Percentiles rank a stretch among this genome's conserved stretches.
Conservation (phyloP, 2,113 vertebrate species). For the Rafetus swinhoei region DNA sequence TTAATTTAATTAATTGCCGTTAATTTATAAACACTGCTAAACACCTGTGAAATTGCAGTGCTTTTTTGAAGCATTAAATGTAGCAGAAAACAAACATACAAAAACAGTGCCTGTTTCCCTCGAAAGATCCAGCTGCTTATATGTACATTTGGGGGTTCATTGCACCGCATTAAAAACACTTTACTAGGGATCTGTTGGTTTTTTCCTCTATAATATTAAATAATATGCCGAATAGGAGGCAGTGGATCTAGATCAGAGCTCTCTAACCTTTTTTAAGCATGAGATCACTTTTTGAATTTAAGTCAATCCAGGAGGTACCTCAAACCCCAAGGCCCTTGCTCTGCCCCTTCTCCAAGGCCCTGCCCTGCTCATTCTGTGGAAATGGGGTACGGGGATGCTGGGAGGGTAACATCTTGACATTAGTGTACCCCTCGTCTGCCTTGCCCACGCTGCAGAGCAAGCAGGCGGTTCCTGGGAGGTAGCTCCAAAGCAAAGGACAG, state of each 20-base stretch:
- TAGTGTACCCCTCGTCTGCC: no score
- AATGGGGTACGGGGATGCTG: no score
- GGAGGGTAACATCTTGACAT: no score
- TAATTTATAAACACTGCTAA: not conserved
- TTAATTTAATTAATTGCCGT: not conserved
- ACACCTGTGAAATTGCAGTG: not conserved
- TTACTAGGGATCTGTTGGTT: not conserved
- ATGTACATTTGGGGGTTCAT: not conserved
- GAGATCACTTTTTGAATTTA: no score
- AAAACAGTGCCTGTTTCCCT: not conserved
- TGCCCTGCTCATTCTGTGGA: no score
- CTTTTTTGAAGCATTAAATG: not conserved
- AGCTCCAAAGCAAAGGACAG: no score
- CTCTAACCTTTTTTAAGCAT: no score
- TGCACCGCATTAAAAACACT: not conserved
- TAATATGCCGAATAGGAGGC: not conserved
- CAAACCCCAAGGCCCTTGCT: no score
- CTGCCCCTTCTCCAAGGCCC: no score
- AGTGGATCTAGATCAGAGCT: not conserved
- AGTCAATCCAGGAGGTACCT: no score
- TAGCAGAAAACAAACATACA: not conserved
- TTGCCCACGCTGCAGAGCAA: no score
- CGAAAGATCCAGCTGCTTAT: not conserved
- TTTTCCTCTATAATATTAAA: not conserved
- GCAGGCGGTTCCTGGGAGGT: no score